Conservation (phyloP, 2,797 vertebrate genomes). For the Pseudomugil gertrudae region DNA sequence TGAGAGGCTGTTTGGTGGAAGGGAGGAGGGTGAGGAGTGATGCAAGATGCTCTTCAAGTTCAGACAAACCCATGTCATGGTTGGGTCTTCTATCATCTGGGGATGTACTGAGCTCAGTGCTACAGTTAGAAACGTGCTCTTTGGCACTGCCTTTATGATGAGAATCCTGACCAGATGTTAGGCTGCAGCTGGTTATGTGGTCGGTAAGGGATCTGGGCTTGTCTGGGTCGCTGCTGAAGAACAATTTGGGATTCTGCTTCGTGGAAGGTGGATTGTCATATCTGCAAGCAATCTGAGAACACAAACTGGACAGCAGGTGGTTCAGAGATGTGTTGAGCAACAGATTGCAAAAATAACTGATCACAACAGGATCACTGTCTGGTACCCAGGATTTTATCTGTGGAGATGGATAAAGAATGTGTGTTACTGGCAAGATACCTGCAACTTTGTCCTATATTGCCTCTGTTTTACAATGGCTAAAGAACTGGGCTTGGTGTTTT, state of each 20-base stretch:
- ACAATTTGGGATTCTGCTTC: conserved; percentile 14
- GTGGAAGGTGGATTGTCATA: conserved; percentile 38
- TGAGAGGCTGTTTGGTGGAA: conserved; percentile 62
- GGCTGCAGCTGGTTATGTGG: neutral
- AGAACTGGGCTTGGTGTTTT: no score
- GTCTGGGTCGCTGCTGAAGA: neutral
- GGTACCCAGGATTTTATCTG: conserved; percentile 81
- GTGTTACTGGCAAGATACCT: neutral
- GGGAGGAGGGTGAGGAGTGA: conserved; percentile 71
- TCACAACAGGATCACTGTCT: conserved; percentile 73
- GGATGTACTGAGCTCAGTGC: neutral
- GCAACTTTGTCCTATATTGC: neutral
- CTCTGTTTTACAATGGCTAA: no score
- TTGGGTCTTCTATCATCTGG: neutral
- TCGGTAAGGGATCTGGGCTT: neutral
- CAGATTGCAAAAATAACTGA: conserved; percentile 69
- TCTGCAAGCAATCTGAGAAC: conserved; percentile 67
- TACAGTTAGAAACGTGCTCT: neutral
- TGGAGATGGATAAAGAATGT: conserved; percentile 22
- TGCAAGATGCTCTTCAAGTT: conserved; percentile 67
- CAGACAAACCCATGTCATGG: conserved; percentile 28
- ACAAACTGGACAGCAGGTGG: conserved; percentile 73
- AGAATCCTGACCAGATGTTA: conserved; percentile 12
- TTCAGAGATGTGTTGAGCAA: conserved; percentile 52
- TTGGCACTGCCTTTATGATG: neutral